phyloP scores from a whole-genome alignment of 2,797 vertebrate species.

The Chloroceryle amazona region DNA sequence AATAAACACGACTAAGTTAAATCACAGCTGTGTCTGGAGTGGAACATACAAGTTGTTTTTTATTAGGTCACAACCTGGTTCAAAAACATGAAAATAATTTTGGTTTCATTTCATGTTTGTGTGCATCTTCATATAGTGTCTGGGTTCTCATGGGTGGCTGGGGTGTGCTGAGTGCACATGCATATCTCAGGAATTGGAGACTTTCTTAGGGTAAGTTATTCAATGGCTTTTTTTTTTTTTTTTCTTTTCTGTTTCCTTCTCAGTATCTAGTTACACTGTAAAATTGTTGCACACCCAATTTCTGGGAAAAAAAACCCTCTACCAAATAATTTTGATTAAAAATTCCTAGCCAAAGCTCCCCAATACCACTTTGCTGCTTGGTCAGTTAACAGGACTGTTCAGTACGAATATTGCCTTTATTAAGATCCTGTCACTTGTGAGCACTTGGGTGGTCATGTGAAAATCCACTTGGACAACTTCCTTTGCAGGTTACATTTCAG shows the following conservation, averaged over 20 bases:
- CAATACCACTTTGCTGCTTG: not conserved
- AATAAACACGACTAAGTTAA: not conserved
- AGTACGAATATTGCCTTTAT: not conserved
- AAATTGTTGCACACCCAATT: not conserved
- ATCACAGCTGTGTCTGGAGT: not conserved
- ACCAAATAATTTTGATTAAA: not conserved
- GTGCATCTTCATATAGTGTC: not conserved
- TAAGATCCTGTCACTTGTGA: not conserved
- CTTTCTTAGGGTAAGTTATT: not conserved
- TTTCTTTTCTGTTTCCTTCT: not conserved
- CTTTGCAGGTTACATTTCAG: not conserved
- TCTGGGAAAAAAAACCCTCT: not conserved
- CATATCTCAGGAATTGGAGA: not conserved
- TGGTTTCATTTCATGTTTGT: not conserved
- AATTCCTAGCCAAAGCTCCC: not conserved
- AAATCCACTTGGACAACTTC: not conserved
- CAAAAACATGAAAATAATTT: not conserved
- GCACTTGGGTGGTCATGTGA: not conserved
- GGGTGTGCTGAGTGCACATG: not conserved
- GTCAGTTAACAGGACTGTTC: not conserved
- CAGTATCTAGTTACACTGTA: not conserved
- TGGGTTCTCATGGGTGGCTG: not conserved
- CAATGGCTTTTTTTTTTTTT: not conserved
- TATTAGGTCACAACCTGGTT: not conserved
- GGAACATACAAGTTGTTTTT: not conserved